These are phyloP conservation scores for Eupithecia vulgata DNA, from an alignment of 2,888 invertebrate species.

Conservation along the genomic window DNA sequence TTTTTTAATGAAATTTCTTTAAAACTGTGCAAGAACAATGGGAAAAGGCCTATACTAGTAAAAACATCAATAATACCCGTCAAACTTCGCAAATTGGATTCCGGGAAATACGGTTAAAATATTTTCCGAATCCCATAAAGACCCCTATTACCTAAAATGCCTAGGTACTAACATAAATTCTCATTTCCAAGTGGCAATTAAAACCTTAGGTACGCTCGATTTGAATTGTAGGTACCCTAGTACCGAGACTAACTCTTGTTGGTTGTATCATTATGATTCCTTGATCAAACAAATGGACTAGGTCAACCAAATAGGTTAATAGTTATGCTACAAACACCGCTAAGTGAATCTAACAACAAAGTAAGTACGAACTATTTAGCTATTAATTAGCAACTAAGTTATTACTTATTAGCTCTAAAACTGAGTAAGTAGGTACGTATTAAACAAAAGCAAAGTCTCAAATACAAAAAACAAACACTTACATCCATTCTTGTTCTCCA, in stretches of 20 bases:
- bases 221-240: neutral
- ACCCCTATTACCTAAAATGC: neutral
- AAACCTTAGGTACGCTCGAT: neutral
- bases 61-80: neutral
- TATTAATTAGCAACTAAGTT: neutral
- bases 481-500: constrained; percentile 72
- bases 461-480: constrained; percentile 57
- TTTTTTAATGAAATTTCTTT: no score
- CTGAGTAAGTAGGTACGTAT: neutral
- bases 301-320: constrained; percentile 9
- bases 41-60: neutral
- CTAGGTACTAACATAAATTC: neutral
- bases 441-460: neutral
- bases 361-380: constrained; percentile 1
- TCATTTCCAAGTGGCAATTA: neutral
- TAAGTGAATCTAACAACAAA: constrained; percentile 14
- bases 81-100: neutral
- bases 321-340: constrained; percentile 15
- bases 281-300: neutral
- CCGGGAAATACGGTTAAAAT: neutral
- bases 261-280: neutral
- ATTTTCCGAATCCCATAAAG: neutral
- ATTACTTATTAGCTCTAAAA: neutral
- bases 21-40: neutral
- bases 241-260: neutral